Conservation (phyloP, 2,797 vertebrate genomes). For the Tiaroga cobitis region DNA sequence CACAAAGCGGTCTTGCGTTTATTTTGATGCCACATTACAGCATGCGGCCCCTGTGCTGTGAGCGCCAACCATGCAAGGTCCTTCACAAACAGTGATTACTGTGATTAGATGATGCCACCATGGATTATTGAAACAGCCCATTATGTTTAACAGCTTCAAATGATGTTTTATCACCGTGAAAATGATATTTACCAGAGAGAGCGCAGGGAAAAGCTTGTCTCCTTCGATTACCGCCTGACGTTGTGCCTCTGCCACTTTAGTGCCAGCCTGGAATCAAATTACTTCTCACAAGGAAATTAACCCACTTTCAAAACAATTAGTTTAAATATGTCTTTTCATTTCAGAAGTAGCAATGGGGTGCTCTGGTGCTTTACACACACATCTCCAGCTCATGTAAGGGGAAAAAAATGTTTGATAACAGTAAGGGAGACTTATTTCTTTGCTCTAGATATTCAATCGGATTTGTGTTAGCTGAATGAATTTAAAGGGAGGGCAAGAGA, state of each 20-base stretch:
- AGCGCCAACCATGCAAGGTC: background rate
- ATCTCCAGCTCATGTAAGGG: background rate
- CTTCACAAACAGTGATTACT: conserved; percentile 45
- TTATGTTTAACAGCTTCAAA: conserved; percentile 60
- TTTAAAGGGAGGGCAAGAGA: conserved; percentile 28
- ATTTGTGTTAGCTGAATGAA: conserved; percentile 26
- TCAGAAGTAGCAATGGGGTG: conserved; percentile 29
- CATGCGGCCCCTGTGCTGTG: background rate
- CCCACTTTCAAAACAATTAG: conserved; percentile 60
- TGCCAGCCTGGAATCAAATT: conserved; percentile 54
- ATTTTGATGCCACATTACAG: background rate
- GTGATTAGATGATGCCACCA: conserved; percentile 43
- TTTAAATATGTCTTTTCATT: conserved; percentile 55
- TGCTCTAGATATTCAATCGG: conserved; percentile 36
- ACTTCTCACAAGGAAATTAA: conserved; percentile 47
- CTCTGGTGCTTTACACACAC: background rate
- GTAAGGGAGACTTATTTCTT: conserved; percentile 29
- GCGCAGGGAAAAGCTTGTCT: conserved; percentile 55
- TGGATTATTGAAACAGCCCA: conserved; percentile 57
- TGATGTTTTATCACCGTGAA: conserved; percentile 63
- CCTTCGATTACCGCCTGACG: conserved; percentile 54
- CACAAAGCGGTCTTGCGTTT: background rate
- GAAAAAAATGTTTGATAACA: background rate
- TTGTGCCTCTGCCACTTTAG: conserved; percentile 38
- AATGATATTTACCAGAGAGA: conserved; percentile 60